Evolutionary conservation across 2,113 vertebrate genomes (phyloP).

Genomic region (Ariopsis seemanni): DNA sequence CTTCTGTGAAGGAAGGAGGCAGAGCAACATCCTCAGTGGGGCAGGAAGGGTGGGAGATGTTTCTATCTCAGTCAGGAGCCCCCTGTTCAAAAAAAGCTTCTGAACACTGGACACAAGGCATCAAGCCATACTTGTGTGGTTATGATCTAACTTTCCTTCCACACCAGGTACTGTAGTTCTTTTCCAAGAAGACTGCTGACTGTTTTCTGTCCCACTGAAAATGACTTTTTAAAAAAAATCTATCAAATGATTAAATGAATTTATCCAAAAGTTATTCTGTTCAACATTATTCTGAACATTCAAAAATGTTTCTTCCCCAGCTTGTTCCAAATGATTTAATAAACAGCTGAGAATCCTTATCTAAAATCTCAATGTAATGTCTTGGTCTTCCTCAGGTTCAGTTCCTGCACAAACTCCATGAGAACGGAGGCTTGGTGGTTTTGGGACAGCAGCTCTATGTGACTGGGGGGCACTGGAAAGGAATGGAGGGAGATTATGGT

Average conservation of each 20-base stretch:
- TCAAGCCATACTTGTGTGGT: no score
- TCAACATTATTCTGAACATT: not conserved
- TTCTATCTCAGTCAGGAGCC: no score
- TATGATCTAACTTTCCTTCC: no score
- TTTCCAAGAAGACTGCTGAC: not conserved
- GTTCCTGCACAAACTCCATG: slow-evolving; percentile 88
- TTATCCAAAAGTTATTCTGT: not conserved
- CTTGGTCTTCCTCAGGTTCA: slow-evolving; percentile 77
- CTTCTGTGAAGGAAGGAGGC: no score
- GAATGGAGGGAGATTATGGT: slow-evolving; percentile 89
- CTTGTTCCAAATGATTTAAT: not conserved
- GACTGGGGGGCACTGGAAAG: slow-evolving; percentile 95
- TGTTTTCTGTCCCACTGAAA: not conserved
- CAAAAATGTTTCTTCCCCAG: not conserved
- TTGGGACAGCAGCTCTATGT: slow-evolving; percentile 80
- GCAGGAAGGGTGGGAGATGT: no score
- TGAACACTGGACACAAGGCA: no score
- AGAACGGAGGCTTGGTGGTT: slow-evolving; percentile 86
- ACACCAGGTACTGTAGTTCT: no score
- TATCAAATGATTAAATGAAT: not conserved
- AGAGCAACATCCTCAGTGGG: no score
- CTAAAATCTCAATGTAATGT: not conserved
- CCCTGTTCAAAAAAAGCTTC: no score
- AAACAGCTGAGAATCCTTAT: not conserved
- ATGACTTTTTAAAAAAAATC: not conserved